These are phyloP conservation scores for Euura lappo DNA, from an alignment of 1,140 invertebrate species.

Conservation along the genomic window DNA sequence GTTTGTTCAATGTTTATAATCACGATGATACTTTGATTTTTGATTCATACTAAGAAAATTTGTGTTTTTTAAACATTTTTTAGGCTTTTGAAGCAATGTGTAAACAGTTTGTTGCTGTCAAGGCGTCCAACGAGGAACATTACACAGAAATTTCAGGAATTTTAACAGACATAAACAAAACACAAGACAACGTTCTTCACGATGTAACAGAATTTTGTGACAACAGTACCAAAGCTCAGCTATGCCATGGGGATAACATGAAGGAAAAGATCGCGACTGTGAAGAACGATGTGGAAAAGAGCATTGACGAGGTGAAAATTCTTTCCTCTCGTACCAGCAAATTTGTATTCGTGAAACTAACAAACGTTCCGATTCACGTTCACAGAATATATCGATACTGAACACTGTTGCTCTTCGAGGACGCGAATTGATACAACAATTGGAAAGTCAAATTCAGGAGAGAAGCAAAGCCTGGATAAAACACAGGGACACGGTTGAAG, in stretches of 20 bases:
- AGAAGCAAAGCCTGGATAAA: conserved; percentile 31
- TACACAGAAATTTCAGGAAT: conserved; percentile 24
- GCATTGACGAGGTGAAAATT: conserved; percentile 38
- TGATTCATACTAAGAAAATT: background rate
- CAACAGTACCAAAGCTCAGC: conserved; percentile 24
- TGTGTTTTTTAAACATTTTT: conserved; percentile 5
- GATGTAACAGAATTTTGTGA: conserved; percentile 26
- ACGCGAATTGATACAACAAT: conserved; percentile 34
- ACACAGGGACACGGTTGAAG: conserved; percentile 35
- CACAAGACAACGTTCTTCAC: conserved; percentile 20
- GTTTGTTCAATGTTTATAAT: conserved; percentile 30
- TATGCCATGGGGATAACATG: conserved; percentile 33
- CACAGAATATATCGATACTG: background rate
- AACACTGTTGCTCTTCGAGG: conserved; percentile 27
- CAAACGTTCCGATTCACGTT: background rate
- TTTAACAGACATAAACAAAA: conserved; percentile 20
- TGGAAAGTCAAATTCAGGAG: conserved; percentile 38
- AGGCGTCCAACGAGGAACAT: conserved; percentile 29
- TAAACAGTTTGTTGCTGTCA: conserved; percentile 34
- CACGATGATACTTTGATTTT: conserved; percentile 3
- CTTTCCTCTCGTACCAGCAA: conserved; percentile 14
- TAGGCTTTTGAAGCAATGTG: conserved; percentile 40
- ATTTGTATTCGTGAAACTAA: conserved; percentile 26
- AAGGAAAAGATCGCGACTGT: conserved; percentile 34
- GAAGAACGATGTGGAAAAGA: conserved; percentile 32